Conservation (phyloP, 2,797 vertebrate genomes). For the Lerista edwardsae region DNA sequence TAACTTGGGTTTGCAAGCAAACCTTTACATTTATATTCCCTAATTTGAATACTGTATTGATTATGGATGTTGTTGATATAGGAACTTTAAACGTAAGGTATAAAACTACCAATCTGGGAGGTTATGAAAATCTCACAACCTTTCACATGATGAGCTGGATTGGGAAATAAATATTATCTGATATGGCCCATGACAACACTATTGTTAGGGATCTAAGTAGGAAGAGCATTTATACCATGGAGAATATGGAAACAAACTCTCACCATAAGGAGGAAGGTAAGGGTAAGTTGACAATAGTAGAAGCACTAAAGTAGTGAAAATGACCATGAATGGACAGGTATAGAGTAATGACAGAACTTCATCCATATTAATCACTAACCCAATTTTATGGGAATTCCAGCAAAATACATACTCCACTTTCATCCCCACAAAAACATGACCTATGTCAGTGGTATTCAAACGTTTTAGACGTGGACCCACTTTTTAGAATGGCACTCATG, state of each 20-base stretch:
- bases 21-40: background rate
- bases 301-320: background rate
- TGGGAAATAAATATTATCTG: no score
- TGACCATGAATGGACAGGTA: background rate
- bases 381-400: background rate
- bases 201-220: background rate
- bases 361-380: background rate
- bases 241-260: background rate
- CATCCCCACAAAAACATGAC: background rate
- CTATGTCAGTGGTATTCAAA: no score
- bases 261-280: background rate
- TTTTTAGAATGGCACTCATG: no score
- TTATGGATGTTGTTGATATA: background rate
- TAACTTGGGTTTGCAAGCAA: background rate
- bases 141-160: background rate
- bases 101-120: no score
- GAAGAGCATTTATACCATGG: background rate
- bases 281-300: no score
- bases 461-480: no score
- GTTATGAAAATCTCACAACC: no score
- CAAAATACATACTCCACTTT: background rate
- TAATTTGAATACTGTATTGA: background rate
- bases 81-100: background rate
- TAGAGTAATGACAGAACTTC: background rate
- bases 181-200: no score